Conservation (phyloP, 2,113 vertebrate species). For the Motacilla alba region DNA sequence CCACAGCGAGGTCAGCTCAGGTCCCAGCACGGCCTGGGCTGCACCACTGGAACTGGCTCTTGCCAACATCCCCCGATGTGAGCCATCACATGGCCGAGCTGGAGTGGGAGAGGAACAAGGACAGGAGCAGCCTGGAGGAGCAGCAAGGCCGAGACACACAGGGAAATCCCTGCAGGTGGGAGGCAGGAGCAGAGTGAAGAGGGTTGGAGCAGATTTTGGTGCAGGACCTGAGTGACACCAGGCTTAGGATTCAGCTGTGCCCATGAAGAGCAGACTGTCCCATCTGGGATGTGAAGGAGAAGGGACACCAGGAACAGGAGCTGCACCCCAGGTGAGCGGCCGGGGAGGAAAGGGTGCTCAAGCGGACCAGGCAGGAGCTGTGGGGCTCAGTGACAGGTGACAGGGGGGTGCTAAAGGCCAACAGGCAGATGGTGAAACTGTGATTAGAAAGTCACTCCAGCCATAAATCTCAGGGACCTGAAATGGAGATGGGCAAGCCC, state of each 20-base stretch:
- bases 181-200: neutral
- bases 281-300: neutral
- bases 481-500: conserved; percentile 13
- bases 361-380: fast-evolving
- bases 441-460: conserved; percentile 54
- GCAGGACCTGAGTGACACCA: neutral
- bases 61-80: fast-evolving
- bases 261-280: neutral
- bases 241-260: neutral
- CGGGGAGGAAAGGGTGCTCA: conserved; percentile 18
- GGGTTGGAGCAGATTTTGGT: neutral
- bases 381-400: conserved; percentile 25
- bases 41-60: neutral
- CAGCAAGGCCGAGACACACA: fast-evolving
- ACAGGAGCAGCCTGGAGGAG: neutral
- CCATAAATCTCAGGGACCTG: conserved; percentile 40
- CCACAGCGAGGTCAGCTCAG: fast-evolving
- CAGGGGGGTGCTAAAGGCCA: conserved; percentile 46
- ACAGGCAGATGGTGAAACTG: conserved; percentile 47
- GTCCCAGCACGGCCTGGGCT: neutral
- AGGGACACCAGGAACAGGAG: neutral
- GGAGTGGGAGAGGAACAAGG: neutral
- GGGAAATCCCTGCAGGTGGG: fast-evolving
- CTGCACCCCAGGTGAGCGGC: fast-evolving
- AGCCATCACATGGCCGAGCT: neutral